Evolutionary conservation across 2,113 vertebrate species (phyloP).

Genomic region (Coryphaenoides rupestris): DNA sequence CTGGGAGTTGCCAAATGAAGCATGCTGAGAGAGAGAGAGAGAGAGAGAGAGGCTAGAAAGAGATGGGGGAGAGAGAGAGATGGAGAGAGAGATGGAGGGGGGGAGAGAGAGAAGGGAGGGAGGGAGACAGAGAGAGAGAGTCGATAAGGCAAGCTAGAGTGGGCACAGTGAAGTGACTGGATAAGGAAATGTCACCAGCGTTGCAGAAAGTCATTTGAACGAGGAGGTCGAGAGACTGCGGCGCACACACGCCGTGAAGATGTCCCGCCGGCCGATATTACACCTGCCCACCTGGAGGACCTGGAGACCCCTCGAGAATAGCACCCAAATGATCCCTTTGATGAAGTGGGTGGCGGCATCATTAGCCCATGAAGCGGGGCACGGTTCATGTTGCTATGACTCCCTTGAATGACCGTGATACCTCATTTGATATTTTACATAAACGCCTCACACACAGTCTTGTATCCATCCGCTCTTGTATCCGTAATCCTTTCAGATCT

Average conservation of each 20-base stretch:
- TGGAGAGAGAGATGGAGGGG: no score
- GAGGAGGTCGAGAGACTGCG: constrained; percentile 2
- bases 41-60: neutral
- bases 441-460: no score
- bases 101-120: constrained; percentile 5
- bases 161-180: constrained; percentile 1
- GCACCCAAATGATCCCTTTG: constrained; percentile 40
- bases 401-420: no score
- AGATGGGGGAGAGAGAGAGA: neutral
- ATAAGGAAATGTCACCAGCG: constrained; percentile 19
- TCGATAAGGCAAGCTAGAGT: neutral
- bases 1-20: neutral
- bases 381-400: no score
- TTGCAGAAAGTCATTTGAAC: constrained; percentile 16
- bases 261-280: constrained; percentile 20
- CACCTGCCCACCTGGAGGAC: constrained; percentile 11
- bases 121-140: constrained; percentile 16
- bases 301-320: constrained; percentile 29
- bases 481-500: no score
- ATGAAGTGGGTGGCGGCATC: no score
- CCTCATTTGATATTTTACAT: no score
- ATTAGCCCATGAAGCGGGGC: no score
- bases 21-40: neutral
- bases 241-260: constrained; percentile 25
- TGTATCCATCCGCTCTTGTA: no score